phyloP scores from a whole-genome alignment of 2,797 vertebrate species.

The Valencia hispanica region DNA sequence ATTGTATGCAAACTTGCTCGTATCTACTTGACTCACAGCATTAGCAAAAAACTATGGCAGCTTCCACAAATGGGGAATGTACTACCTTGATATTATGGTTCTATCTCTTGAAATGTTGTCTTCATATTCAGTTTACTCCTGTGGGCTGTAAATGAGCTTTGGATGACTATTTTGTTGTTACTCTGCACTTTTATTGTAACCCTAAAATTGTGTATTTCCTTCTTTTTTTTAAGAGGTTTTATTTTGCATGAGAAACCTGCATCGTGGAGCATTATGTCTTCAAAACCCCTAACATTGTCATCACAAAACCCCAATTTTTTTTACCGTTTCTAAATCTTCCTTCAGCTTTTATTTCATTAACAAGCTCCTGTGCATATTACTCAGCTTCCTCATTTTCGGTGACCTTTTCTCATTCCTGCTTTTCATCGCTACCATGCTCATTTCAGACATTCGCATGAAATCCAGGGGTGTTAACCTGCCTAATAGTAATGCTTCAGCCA shows the following conservation, averaged over 20 bases:
- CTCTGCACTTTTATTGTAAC: slow-evolving; percentile 21
- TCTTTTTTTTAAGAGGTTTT: slow-evolving; percentile 19
- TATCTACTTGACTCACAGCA: slow-evolving; percentile 49
- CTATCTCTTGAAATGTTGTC: slow-evolving; percentile 41
- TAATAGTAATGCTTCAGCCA: slow-evolving; percentile 77
- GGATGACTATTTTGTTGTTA: slow-evolving; percentile 40
- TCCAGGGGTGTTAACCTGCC: slow-evolving; percentile 73
- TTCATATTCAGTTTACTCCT: slow-evolving; percentile 35
- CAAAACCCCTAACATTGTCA: slow-evolving; percentile 16
- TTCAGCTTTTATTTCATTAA: slow-evolving; percentile 16
- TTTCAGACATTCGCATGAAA: slow-evolving; percentile 85
- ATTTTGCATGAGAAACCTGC: slow-evolving; percentile 63
- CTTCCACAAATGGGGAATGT: slow-evolving; percentile 38
- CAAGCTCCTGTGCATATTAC: slow-evolving; percentile 17
- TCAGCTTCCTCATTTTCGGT: slow-evolving; percentile 14
- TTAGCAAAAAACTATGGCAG: slow-evolving; percentile 33
- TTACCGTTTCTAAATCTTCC: slow-evolving; percentile 28
- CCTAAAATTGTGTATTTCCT: slow-evolving; percentile 6
- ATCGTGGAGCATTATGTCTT: slow-evolving; percentile 48
- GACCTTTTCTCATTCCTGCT: slow-evolving; percentile 31
- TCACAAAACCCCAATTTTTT: slow-evolving; percentile 17
- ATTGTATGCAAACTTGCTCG: slow-evolving; percentile 53
- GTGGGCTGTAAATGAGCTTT: slow-evolving; percentile 48
- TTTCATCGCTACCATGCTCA: slow-evolving; percentile 59
- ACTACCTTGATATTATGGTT: slow-evolving; percentile 54